Base-by-base conservation (phyloP, 2,888 invertebrate species). In the Sycophila texana region DNA sequence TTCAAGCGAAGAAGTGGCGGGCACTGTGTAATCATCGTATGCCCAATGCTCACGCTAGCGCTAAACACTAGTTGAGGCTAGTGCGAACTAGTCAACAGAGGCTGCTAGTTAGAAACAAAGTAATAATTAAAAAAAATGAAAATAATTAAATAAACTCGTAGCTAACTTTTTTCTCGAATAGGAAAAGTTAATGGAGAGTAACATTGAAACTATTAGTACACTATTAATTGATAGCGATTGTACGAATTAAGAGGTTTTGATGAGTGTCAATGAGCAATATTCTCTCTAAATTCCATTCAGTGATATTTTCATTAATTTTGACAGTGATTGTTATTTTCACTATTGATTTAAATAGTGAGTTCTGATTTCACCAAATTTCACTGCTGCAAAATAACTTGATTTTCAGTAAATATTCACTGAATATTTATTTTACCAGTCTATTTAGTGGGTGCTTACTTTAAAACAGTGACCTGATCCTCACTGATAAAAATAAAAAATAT, bases 21-120 rank as follows among this genome's bases (percentile, higher is more conserved):
- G 71, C 60, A 75, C 39, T 76, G 72, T 80, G 78, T 83, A 83
- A 68, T 68, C 51, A 22, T 78, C 53, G 49, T 83, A 85, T 83
- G 86, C 86, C 86, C 87, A 87, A 87, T 85, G 87, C 87, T 90
- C 88, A 87, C 86, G 85, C 87, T 89, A 88, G 87, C 86, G 88
- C 86, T 87, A 85, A 85, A 86, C 83, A 85, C 87, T 89, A 87
- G 86, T 85, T 83, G 80, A 81, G 86, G 86, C 88, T 88, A 87
- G 88, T 87, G 87, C 86, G 82, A 84, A 86, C 88, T 88, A 89
- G 87, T 88, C 87, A 86, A 84, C 84, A 84, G 86, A 89, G 87
- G 88, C 88, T 88, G 87, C 88, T 89, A 89, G 87, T 86, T 88
- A 88, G 87, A 87, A 81, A 86, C 84, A 84, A 85, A 84, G 79